phyloP scores from a whole-genome alignment of 2,113 vertebrate species.

The Myanophis thanlyinensis region DNA sequence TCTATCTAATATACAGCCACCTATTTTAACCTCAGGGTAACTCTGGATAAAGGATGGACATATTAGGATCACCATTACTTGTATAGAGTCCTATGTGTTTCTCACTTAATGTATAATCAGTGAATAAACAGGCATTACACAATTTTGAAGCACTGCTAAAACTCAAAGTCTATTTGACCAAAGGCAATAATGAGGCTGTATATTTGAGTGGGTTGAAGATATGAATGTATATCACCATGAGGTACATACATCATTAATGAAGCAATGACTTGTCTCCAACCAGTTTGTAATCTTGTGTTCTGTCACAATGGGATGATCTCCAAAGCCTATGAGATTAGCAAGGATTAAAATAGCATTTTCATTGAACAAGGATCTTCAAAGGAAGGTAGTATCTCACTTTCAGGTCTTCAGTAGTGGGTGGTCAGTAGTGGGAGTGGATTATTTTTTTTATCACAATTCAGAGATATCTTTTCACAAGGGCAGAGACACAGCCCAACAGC shows the following conservation, averaged over 20 bases:
- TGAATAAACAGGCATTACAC: not conserved
- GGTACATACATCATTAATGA: not conserved
- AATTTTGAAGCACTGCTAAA: not conserved
- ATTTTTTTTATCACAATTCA: not conserved
- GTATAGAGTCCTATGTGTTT: not conserved
- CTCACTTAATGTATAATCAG: not conserved
- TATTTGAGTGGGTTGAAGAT: not conserved
- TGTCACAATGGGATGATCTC: not conserved
- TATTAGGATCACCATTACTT: not conserved
- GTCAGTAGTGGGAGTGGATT: not conserved
- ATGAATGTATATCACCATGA: not conserved
- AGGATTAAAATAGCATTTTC: not conserved
- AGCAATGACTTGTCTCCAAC: not conserved
- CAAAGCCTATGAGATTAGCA: not conserved
- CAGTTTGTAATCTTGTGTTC: not conserved
- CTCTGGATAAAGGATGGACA: not conserved
- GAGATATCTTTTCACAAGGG: not conserved
- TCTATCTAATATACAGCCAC: no score
- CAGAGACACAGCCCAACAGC: not conserved
- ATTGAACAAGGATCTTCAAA: not conserved
- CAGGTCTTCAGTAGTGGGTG: not conserved
- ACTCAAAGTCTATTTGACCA: not conserved
- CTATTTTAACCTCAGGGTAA: not conserved
- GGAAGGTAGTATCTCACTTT: not conserved
- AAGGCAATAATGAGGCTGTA: not conserved